These are phyloP conservation scores for Columba livia DNA, from an alignment of 2,113 vertebrate genomes.

Conservation along the genomic window DNA sequence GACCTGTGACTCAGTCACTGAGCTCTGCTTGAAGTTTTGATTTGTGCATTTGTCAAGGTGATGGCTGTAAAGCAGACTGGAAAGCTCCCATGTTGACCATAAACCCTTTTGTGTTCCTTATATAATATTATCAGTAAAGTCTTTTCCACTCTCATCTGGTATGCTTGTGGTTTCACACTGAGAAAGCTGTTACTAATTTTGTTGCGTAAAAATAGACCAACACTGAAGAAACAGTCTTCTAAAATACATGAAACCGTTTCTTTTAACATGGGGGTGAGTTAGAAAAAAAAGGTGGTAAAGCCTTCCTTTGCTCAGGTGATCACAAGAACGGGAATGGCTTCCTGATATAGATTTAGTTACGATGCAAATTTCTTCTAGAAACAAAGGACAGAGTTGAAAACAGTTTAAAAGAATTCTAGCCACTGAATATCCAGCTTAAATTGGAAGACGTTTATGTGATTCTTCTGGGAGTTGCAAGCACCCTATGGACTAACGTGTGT, in stretches of 20 bases:
- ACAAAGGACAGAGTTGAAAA: not conserved
- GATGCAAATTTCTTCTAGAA: not conserved
- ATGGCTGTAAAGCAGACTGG: not conserved
- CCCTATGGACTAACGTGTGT: not conserved
- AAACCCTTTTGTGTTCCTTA: constrained; percentile 4
- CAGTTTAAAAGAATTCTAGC: not conserved
- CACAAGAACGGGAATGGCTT: not conserved
- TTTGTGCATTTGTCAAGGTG: not conserved
- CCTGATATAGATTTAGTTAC: not conserved
- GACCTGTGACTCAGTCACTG: not conserved
- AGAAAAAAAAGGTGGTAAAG: not conserved
- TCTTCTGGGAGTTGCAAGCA: not conserved
- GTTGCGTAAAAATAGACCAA: not conserved
- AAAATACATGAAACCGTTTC: not conserved
- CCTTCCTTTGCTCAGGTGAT: not conserved
- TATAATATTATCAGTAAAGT: not conserved
- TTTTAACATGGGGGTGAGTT: not conserved
- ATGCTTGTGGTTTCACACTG: constrained; percentile 19
- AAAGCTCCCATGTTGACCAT: not conserved
- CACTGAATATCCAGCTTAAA: not conserved
- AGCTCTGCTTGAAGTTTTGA: not conserved
- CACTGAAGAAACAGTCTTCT: not conserved
- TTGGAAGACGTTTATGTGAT: not conserved
- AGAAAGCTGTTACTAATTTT: constrained; percentile 32
- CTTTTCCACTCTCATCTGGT: constrained; percentile 1